Conservation (phyloP, 2,113 vertebrate genomes). For the Podarcis muralis region DNA sequence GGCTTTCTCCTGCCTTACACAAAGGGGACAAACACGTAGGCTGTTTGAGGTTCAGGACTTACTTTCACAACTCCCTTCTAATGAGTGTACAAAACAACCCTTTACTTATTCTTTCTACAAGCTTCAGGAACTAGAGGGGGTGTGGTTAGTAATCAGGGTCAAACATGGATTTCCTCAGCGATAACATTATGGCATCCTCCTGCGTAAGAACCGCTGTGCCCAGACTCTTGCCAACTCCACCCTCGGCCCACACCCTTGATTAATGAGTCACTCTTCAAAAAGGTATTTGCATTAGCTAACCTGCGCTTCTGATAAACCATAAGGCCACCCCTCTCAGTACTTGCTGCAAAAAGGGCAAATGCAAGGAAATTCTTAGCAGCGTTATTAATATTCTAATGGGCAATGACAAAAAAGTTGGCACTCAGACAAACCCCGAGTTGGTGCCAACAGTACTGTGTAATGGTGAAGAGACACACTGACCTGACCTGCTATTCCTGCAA, state of each 20-base stretch:
- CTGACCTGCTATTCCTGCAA: neutral
- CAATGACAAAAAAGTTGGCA: neutral
- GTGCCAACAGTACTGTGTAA: neutral
- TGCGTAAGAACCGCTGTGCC: constrained; percentile 56
- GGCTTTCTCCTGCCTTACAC: too few relatives aligned
- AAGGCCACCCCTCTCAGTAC: neutral
- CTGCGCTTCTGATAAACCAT: constrained; percentile 8
- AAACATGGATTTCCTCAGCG: constrained; percentile 66
- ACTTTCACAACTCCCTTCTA: neutral
- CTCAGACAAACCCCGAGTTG: neutral
- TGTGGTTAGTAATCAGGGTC: constrained; percentile 41
- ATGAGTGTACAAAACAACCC: neutral
- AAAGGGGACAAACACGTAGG: neutral
- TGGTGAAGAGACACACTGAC: neutral
- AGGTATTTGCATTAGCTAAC: constrained; percentile 40
- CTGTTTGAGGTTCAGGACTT: constrained; percentile 18
- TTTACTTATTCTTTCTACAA: constrained; percentile 60
- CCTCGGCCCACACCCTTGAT: constrained; percentile 35
- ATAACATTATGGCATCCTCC: constrained; percentile 68
- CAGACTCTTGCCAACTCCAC: constrained; percentile 49
- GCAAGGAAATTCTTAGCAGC: neutral
- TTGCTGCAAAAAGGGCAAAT: neutral
- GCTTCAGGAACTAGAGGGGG: constrained; percentile 54
- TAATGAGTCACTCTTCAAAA: constrained; percentile 49
- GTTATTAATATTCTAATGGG: neutral